These are phyloP conservation scores for Lanius ludovicianus DNA, from an alignment of 2,113 vertebrate genomes.

Conservation along the genomic window DNA sequence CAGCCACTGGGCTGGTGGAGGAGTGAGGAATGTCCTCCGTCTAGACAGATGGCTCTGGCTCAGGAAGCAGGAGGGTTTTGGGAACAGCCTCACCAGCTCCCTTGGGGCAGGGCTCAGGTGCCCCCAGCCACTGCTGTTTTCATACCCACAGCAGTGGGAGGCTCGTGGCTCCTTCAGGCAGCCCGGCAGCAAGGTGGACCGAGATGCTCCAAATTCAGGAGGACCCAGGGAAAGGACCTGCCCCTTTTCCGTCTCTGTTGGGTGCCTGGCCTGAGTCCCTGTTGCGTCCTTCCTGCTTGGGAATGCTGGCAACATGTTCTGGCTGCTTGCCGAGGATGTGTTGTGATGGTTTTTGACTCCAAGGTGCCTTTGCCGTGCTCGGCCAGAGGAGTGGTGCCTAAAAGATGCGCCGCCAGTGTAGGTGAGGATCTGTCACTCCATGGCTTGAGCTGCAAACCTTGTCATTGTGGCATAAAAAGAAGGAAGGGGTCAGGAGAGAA, in stretches of 20 bases:
- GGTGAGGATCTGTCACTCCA: not conserved
- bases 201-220: not conserved
- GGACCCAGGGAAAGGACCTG: not conserved
- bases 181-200: not conserved
- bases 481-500: not conserved
- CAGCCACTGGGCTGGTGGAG: not conserved
- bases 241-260: not conserved
- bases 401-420: not conserved
- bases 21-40: conserved; percentile 3
- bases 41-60: conserved; percentile 28
- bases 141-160: accelerated
- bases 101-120: not conserved
- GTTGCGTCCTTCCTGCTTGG: not conserved
- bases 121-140: not conserved
- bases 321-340: not conserved
- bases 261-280: not conserved
- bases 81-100: not conserved
- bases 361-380: not conserved
- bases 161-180: not conserved
- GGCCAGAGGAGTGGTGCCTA: not conserved
- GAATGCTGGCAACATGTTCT: not conserved
- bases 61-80: not conserved
- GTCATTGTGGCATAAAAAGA: not conserved
- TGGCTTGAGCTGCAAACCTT: not conserved
- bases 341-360: not conserved